phyloP scores from a whole-genome alignment of 2,888 invertebrate species.

The Amphipyra berbera region DNA sequence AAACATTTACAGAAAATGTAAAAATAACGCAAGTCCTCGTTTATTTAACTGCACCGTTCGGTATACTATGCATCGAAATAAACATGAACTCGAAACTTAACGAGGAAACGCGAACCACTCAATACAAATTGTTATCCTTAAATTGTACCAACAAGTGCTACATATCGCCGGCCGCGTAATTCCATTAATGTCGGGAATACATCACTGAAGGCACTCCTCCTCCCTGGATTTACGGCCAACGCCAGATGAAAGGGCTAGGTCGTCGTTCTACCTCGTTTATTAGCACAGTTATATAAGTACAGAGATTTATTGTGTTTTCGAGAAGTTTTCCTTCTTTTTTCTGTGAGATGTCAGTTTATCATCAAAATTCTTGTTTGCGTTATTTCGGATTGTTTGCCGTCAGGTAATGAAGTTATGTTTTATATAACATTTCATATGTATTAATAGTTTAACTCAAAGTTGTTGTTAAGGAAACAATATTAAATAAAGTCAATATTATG shows the following conservation, averaged over 20 bases:
- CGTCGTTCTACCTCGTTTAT: constrained; percentile 74
- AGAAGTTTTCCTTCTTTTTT: constrained; percentile 59
- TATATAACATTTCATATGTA: constrained; percentile 8
- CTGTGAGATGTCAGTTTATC: constrained; percentile 28
- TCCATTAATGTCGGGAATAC: constrained; percentile 82
- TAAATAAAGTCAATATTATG: no score
- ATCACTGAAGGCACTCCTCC: constrained; percentile 72
- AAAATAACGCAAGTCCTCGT: neutral
- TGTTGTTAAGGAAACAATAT: no score
- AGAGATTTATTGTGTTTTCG: constrained; percentile 72
- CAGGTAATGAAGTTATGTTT: constrained; percentile 30
- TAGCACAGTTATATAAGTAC: constrained; percentile 73
- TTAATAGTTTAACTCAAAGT: no score
- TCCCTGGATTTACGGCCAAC: constrained; percentile 75
- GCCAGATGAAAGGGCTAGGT: constrained; percentile 80
- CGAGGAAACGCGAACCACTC: constrained; percentile 48
- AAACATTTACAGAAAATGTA: no score
- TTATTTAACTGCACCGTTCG: neutral
- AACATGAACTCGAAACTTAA: constrained; percentile 34
- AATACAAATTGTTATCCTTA: constrained; percentile 71
- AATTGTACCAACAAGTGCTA: constrained; percentile 69
- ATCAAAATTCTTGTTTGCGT: constrained; percentile 25
- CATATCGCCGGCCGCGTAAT: constrained; percentile 77
- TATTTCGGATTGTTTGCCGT: constrained; percentile 12
- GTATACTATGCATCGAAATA: constrained; percentile 14